These are phyloP conservation scores for Scaptomyza flava DNA, from an alignment of 2,888 invertebrate species.

Conservation along the genomic window DNA sequence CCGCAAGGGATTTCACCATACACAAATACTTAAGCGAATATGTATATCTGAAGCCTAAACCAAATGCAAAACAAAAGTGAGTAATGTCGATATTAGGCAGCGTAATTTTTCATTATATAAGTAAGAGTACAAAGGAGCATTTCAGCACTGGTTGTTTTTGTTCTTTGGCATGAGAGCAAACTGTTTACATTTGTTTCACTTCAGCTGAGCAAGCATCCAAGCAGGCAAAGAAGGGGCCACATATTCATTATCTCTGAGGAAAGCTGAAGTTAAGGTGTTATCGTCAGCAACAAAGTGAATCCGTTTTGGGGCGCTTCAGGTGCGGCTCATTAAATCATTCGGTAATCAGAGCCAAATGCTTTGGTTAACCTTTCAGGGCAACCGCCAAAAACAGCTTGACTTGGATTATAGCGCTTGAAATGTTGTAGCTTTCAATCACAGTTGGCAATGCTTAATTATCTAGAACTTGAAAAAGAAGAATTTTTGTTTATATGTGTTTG, in stretches of 20 bases:
- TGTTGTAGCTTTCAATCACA: slow-evolving; percentile 58
- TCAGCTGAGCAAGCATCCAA: slow-evolving; percentile 26
- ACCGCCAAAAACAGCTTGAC: slow-evolving; percentile 14
- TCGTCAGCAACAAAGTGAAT: slow-evolving; percentile 29
- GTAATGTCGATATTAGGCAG: slow-evolving; percentile 35
- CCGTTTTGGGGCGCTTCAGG: slow-evolving; percentile 53
- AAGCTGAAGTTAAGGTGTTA: slow-evolving; percentile 29
- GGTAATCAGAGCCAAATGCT: slow-evolving; percentile 50
- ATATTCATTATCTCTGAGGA: slow-evolving; percentile 26
- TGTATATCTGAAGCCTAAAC: slow-evolving; percentile 45
- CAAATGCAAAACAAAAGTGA: slow-evolving; percentile 23
- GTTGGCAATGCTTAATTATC: slow-evolving; percentile 48
- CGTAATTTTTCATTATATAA: slow-evolving; percentile 68
- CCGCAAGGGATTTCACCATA: slow-evolving; percentile 38
- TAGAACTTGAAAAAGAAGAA: slow-evolving; percentile 36
- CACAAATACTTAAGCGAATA: slow-evolving; percentile 52
- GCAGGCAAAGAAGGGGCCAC: slow-evolving; percentile 3
- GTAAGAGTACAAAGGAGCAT: not conserved
- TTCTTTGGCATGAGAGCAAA: slow-evolving; percentile 65
- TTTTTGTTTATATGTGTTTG: not conserved
- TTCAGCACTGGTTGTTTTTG: not conserved
- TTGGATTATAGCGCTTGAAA: slow-evolving; percentile 10
- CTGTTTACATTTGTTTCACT: slow-evolving; percentile 72
- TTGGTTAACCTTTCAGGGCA: slow-evolving; percentile 41
- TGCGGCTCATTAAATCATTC: slow-evolving; percentile 71